These are phyloP conservation scores for Rugalucina vietnamica DNA, from an alignment of 2,888 invertebrate species.

Conservation along the genomic window DNA sequence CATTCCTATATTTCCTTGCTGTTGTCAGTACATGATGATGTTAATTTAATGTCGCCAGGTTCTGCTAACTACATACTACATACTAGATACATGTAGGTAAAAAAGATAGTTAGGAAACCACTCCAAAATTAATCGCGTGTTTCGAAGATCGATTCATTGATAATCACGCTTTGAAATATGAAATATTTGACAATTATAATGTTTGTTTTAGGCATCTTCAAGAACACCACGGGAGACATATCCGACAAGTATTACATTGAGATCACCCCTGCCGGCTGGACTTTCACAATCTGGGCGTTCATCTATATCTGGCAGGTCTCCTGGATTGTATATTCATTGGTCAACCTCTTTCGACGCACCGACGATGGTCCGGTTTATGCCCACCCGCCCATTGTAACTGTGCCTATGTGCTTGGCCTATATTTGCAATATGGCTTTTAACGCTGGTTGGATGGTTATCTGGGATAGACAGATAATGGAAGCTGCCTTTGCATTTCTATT, in stretches of 20 bases:
- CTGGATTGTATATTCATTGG: constrained; percentile 78
- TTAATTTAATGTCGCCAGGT: too few relatives aligned
- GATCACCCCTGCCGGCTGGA: constrained; percentile 81
- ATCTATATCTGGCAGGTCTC: constrained; percentile 79
- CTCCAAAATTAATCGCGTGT: too few relatives aligned
- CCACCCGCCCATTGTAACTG: constrained; percentile 71
- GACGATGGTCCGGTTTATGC: constrained; percentile 71
- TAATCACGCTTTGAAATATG: too few relatives aligned
- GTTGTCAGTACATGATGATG: too few relatives aligned
- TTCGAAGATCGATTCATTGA: too few relatives aligned
- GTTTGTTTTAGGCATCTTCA: constrained; percentile 73
- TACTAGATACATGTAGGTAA: too few relatives aligned
- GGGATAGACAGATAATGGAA: constrained; percentile 74
- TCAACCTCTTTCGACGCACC: constrained; percentile 72
- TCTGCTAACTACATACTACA: too few relatives aligned
- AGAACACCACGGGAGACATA: constrained; percentile 68
- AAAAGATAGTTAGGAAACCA: too few relatives aligned
- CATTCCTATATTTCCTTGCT: too few relatives aligned
- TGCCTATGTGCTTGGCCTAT: constrained; percentile 69
- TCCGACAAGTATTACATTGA: constrained; percentile 75
- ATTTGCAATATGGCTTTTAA: constrained; percentile 69
- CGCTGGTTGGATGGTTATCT: constrained; percentile 78
- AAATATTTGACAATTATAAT: too few relatives aligned
- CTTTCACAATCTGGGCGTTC: constrained; percentile 77
- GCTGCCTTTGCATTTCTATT: constrained; percentile 66